Conservation (phyloP, 2,797 vertebrate species). For the Darevskia nairensis region DNA sequence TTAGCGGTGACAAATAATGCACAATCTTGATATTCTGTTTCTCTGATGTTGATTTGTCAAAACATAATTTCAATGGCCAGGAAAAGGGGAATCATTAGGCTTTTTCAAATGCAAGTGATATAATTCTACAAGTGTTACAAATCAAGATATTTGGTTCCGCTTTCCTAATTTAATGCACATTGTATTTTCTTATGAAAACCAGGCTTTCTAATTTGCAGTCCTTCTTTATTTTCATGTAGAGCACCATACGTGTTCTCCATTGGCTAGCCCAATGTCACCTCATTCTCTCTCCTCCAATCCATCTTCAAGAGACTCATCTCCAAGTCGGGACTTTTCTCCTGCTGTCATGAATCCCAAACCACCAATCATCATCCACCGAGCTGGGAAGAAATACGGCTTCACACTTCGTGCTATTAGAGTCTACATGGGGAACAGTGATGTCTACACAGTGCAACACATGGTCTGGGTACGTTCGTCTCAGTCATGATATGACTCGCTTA, state of each 20-base stretch:
- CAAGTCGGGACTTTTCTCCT: slow-evolving; percentile 93
- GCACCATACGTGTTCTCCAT: slow-evolving; percentile 91
- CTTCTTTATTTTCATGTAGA: slow-evolving; percentile 81
- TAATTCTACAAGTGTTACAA: not conserved
- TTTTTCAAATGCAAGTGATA: not conserved
- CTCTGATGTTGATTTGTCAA: not conserved
- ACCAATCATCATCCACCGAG: slow-evolving; percentile 91
- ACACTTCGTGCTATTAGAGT: slow-evolving; percentile 95
- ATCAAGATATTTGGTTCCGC: slow-evolving; percentile 1
- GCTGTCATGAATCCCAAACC: slow-evolving; percentile 85
- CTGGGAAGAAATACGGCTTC: slow-evolving; percentile 97
- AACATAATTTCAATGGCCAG: slow-evolving; percentile 30
- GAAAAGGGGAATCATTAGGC: slow-evolving; percentile 46
- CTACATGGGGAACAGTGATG: slow-evolving; percentile 95
- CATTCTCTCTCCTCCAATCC: slow-evolving; percentile 97
- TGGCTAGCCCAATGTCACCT: slow-evolving; percentile 98
- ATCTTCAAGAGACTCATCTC: slow-evolving; percentile 96
- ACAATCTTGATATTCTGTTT: not conserved
- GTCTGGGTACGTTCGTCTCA: slow-evolving; percentile 90
- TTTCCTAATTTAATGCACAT: slow-evolving; percentile 57
- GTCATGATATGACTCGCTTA: not conserved
- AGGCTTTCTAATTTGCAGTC: slow-evolving; percentile 69
- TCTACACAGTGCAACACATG: slow-evolving; percentile 98
- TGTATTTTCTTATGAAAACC: slow-evolving; percentile 55
- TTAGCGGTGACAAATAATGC: not conserved